These are phyloP conservation scores for Pangasius larnaudii DNA, from an alignment of 2,797 vertebrate species.

Conservation along the genomic window DNA sequence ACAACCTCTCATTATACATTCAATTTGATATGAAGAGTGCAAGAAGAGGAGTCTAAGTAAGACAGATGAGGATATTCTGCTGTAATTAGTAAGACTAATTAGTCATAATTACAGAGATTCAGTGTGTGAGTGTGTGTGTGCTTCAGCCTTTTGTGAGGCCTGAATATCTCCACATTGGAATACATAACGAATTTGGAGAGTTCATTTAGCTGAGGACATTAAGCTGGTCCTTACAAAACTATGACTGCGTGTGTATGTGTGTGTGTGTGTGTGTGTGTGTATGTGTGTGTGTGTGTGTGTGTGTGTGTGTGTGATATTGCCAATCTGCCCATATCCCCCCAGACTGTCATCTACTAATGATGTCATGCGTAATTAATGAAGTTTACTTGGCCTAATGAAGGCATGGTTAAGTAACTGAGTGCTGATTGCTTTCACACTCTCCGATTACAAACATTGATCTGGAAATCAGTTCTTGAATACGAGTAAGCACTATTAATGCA, in stretches of 20 bases:
- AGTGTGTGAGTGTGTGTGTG: constrained; percentile 22
- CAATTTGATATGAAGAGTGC: background rate
- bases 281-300: background rate
- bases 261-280: background rate
- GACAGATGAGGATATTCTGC: constrained; percentile 47
- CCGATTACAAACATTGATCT: constrained; percentile 10
- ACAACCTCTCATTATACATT: constrained; percentile 3
- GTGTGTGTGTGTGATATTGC: background rate
- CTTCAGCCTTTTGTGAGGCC: background rate
- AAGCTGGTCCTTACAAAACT: background rate
- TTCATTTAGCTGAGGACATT: background rate
- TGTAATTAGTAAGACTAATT: constrained; percentile 49
- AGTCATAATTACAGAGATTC: constrained; percentile 37
- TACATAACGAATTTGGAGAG: background rate
- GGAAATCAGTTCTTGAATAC: constrained; percentile 4
- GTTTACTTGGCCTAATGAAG: constrained; percentile 44
- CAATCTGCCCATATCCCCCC: constrained; percentile 28
- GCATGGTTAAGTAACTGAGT: constrained; percentile 17
- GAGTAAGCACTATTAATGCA: background rate
- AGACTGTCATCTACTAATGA: constrained; percentile 21
- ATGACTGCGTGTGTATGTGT: background rate
- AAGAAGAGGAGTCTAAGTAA: constrained; percentile 36
- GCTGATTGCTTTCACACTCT: constrained; percentile 35
- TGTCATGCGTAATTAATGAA: constrained; percentile 43
- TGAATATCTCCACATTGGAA: background rate